phyloP scores from a whole-genome alignment of 23 tunicate genomes.

The Halocynthia aurantium region DNA sequence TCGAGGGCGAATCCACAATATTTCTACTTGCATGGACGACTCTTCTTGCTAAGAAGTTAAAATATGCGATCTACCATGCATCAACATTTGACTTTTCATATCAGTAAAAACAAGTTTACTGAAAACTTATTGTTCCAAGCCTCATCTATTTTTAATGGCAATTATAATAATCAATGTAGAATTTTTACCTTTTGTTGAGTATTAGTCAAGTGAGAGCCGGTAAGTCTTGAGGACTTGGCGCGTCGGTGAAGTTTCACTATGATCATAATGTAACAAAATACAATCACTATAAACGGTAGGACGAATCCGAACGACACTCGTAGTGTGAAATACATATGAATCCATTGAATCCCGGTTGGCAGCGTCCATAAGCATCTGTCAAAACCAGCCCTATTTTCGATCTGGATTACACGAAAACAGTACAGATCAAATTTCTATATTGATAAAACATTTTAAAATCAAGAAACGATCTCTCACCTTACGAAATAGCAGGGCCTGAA shows the following conservation, averaged over 20 bases:
- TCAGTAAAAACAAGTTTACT: too few species aligned
- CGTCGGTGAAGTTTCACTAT: slow-evolving; percentile 39
- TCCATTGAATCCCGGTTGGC: slow-evolving; percentile 22
- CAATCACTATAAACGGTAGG: slow-evolving; percentile 57
- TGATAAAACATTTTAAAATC: not conserved
- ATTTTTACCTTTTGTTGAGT: slow-evolving; percentile 45
- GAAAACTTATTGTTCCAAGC: too few species aligned
- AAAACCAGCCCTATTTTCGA: not conserved
- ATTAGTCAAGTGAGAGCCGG: slow-evolving; percentile 25
- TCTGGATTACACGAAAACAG: too few species aligned
- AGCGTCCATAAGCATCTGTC: slow-evolving; percentile 26
- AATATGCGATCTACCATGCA: too few species aligned
- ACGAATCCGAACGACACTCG: slow-evolving; percentile 75
- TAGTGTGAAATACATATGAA: slow-evolving; percentile 35
- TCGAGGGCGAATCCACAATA: too few species aligned
- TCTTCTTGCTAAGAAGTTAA: too few species aligned
- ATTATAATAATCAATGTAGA: too few species aligned
- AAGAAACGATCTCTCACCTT: slow-evolving; percentile 25
- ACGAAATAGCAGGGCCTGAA: slow-evolving; percentile 45
- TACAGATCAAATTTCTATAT: not conserved
- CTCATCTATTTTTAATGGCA: too few species aligned
- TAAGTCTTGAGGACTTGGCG: slow-evolving; percentile 1
- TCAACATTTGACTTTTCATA: too few species aligned
- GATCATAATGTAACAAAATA: slow-evolving; percentile 67
- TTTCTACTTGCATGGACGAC: too few species aligned